Base-by-base conservation (phyloP, 2,888 invertebrate species). In the Cyclophora punctaria region DNA sequence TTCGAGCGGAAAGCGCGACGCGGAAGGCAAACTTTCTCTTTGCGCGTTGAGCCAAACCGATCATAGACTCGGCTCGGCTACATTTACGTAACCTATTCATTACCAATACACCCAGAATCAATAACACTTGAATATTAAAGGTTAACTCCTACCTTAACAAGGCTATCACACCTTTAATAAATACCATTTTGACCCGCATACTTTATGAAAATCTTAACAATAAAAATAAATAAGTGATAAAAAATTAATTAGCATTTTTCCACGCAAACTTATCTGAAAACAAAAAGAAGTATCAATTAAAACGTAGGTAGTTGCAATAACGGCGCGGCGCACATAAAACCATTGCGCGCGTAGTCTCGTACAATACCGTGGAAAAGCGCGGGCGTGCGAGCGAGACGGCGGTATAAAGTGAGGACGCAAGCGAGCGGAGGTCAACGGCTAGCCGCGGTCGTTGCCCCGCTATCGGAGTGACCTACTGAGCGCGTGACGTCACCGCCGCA, bases 391-490 rank as follows among this genome's bases (percentile, higher is more conserved):
- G 75, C 60, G 79, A 67, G 85, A 86, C 62, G 62, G 76, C 69
- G 60, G 67, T 62, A 78, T 64, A 63, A 65, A 69, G 71, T 81
- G 82, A 84, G 83, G 84, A 83, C 84, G 84, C 82, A 79, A 71
- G 78, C 78, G 73, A 76, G 78, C 87, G 87, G 89, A 89, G 89
- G 89, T 89, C 89, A 89, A 89, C 89, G 89, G 86, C 89, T 88
- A 89, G 85, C 86, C 83, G 89, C 89, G 89, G 89, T 88, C 89
- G 88, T 89, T 88, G 89, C 88, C 88, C 89, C 80, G 87, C 87
- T 88, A 88, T 88, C 88, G 87, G 80, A 88, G 86, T 89, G 89
- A 89, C 89, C 89, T 88, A 89, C 88, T 89, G 82, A 89, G 88
- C 86, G 87, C 71, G 89, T 85, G 88, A 90, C 88, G 88, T 88